Evolutionary conservation across 2,113 vertebrate species (phyloP), one percentile per base, ranked within the genome.

Genomic region (Aegithalos caudatus): DNA sequence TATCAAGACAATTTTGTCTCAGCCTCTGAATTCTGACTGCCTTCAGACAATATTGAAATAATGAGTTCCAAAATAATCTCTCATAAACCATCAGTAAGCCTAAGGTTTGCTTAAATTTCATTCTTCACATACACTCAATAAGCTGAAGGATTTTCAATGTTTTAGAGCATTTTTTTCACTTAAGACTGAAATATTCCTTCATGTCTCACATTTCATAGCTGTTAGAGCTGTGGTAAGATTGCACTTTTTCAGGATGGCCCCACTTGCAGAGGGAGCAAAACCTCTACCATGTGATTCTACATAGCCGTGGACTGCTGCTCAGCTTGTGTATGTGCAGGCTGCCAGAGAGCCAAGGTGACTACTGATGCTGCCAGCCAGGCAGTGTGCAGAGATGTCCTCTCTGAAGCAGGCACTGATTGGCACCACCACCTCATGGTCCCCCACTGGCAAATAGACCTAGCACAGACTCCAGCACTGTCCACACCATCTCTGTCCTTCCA

Each of bases 391-490:
- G 18, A 12, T 38, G 15, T 6, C 37, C 18, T n/a, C 25, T 60
- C 60, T 61, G 45, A 47, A 53, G 27, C 33, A 56, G 14, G 6
- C 14, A 29, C 13, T 10, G 7, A 4, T 4, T 22, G 29, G 7
- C 35, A 69, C 54, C 27, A 19, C 6, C 47, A 21, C 11, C 7
- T 78, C 33, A 16, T 2, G 35, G 6, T 56, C 21, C 47, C 71
- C 40, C 3, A 2, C 23, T 14, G 83, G 15, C 13, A 72, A 58
- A 12, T 0, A 33, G 7, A 81, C 2, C 23, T 22, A 81, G 17
- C 0, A 0, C 8, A 60, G 57, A 3, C 10, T 44, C 13, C 47
- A 58, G 28, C 12, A 47, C 18, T 8, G 14, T 40, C 28, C 29
- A 37, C 27, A 38, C 28, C 19, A 42, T 10, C 27, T 53, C 51